A percentile compares a stretch with the other conserved stretches of the same genome.
These are phyloP conservation scores for Bubo scandiacus DNA, from an alignment of 2,113 vertebrate species.

Conservation along the genomic window DNA sequence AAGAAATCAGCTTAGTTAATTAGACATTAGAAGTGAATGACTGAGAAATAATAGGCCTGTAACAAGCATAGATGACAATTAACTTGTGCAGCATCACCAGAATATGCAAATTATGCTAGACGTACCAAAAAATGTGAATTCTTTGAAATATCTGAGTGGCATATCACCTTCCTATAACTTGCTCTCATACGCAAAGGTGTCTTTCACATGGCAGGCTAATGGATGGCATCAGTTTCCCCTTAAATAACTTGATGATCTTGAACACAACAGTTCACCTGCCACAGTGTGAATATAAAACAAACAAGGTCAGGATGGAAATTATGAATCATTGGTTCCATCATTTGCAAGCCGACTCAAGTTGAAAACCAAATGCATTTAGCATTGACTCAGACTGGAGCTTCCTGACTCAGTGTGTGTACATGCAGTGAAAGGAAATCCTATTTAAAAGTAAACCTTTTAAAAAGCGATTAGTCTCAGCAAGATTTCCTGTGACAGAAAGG, in stretches of 20 bases:
- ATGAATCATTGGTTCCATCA: constrained; percentile 72
- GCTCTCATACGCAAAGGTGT: neutral
- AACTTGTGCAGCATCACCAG: neutral
- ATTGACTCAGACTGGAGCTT: constrained; percentile 71
- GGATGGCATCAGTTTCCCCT: neutral
- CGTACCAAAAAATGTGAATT: neutral
- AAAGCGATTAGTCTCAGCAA: constrained; percentile 35
- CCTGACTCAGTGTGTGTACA: constrained; percentile 48
- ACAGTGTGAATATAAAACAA: constrained; percentile 13
- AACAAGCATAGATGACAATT: neutral
- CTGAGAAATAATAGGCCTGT: neutral
- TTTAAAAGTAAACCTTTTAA: constrained; percentile 62
- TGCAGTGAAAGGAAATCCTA: constrained; percentile 60
- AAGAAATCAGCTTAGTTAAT: neutral
- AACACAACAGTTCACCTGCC: constrained; percentile 35
- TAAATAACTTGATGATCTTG: neutral
- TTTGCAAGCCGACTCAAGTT: constrained; percentile 37
- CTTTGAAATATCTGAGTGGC: neutral
- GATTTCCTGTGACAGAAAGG: neutral
- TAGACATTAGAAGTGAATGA: neutral
- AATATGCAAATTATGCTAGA: neutral
- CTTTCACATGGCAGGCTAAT: neutral
- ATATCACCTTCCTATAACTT: neutral
- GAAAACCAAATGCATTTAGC: constrained; percentile 70
- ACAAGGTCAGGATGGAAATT: constrained; percentile 61